Base-by-base conservation (phyloP, 2,888 invertebrate species). In the Emesis furor region DNA sequence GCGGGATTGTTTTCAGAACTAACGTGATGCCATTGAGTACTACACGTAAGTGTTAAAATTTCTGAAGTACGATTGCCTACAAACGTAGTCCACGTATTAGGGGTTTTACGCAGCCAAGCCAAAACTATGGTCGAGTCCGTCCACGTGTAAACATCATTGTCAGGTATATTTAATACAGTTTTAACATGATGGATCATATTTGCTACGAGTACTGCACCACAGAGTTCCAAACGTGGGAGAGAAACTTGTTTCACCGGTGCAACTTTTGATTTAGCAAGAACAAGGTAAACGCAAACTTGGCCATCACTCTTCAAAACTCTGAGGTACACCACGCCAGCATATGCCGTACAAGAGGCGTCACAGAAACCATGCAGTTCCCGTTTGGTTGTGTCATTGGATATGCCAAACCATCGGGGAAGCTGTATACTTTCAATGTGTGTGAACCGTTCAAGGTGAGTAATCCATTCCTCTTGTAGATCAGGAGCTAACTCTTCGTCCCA, bases 401-500 rank as follows among this genome's bases (percentile, higher is more conserved):
- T 65, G 4, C 46, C 46, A 32, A 72, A n/a, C 72, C 72, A 72
- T 32, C 72, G 30, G 12, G 72, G 72, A 8, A 72, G 30, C 46
- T 46, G 12, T 14, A 72, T 32, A 24, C 12, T 72, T 30, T 46
- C 51, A 42, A n/a, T 51, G 30, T 46, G 12, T 10, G 24, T 51
- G 42, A 72, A 46, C 30, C 51, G 42, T 5, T 30, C 46, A 30
- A 72, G 51, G 65, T 72, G 72, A 76, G 75, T 72, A 24, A 17
- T 14, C 79, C 79, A 79, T 76, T 75, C 71, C 39, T 65, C 39
- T 65, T 76, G 59, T 32, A 82, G 46, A 14, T 73, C 59, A 35
- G 17, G n/a, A 14, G 79, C 46, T 35, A 83, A 71, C 10, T 55
- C 73, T 69, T 83, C 81, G 55, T 83, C 81, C 81, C 78, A 83